A percentile compares a stretch with the other conserved stretches of the same genome.
Conservation (phyloP, 2,888 invertebrate species). For the Eilema griseolum region DNA sequence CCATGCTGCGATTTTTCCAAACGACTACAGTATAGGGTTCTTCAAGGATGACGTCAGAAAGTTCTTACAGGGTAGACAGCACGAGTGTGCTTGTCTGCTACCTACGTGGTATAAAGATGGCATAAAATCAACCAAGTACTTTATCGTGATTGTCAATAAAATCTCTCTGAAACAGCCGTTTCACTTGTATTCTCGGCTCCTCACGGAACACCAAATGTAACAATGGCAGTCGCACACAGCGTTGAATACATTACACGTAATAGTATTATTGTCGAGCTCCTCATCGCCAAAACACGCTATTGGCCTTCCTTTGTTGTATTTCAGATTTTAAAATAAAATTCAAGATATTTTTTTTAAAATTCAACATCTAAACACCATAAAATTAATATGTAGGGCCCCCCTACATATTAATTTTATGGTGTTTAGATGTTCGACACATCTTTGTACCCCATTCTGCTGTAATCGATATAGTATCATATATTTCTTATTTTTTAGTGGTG, state of each 20-base stretch:
- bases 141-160: constrained; percentile 4
- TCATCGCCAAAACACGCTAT: neutral
- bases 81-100: too few relatives aligned
- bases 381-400: too few relatives aligned
- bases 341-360: neutral
- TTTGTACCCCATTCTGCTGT: too few relatives aligned
- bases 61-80: too few relatives aligned
- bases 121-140: neutral
- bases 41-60: too few relatives aligned
- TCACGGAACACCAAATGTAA: neutral
- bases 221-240: neutral
- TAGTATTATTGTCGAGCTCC: neutral
- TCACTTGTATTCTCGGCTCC: neutral
- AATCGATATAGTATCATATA: too few relatives aligned
- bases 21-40: too few relatives aligned
- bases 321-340: neutral
- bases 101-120: neutral
- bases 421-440: too few relatives aligned
- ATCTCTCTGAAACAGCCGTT: neutral
- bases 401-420: too few relatives aligned
- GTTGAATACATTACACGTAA: neutral
- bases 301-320: neutral
- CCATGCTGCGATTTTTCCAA: too few relatives aligned
- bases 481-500: too few relatives aligned
- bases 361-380: too few relatives aligned